phyloP scores from a whole-genome alignment of 2,888 invertebrate genomes.

The Eurytoma californica region DNA sequence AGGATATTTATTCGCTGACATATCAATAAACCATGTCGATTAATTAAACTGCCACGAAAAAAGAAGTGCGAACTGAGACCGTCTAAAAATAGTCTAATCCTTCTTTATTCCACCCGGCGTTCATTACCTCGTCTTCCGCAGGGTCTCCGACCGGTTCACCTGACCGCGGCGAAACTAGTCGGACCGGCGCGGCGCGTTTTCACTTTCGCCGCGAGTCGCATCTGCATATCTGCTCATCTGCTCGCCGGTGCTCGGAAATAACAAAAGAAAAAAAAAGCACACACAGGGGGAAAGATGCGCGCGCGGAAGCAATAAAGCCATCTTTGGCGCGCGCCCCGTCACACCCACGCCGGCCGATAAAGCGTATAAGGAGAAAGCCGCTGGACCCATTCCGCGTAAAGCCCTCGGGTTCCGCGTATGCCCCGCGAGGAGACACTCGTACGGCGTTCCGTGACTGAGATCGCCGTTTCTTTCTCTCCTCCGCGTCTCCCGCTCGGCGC shows the following conservation, averaged over 20 bases:
- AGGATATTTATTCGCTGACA: not conserved
- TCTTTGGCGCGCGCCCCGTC: slow-evolving; percentile 67
- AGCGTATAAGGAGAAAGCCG: slow-evolving; percentile 40
- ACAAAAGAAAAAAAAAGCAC: not conserved
- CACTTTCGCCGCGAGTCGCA: slow-evolving; percentile 25
- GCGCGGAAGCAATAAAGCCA: slow-evolving; percentile 59
- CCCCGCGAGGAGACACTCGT: not conserved
- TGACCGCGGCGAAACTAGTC: slow-evolving; percentile 23
- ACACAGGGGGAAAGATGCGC: slow-evolving; percentile 2
- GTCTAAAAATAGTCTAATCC: not conserved
- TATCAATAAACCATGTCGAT: too few species aligned
- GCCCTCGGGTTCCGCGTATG: slow-evolving; percentile 27
- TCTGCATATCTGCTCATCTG: slow-evolving; percentile 6
- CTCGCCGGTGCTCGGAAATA: not conserved
- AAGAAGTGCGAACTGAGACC: too few species aligned
- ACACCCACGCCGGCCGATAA: slow-evolving; percentile 47
- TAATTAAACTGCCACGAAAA: too few species aligned
- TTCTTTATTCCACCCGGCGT: not conserved
- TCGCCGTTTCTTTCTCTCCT: slow-evolving; percentile 7
- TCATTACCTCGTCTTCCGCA: slow-evolving; percentile 16
- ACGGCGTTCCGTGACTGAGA: slow-evolving; percentile 42
- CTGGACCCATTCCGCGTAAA: slow-evolving; percentile 48
- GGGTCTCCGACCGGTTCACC: slow-evolving; percentile 10
- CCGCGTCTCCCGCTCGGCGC: slow-evolving; percentile 18
- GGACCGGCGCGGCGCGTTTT: slow-evolving; percentile 28